These are phyloP conservation scores for Tor tambroides DNA, from an alignment of 2,113 vertebrate genomes.

Conservation along the genomic window DNA sequence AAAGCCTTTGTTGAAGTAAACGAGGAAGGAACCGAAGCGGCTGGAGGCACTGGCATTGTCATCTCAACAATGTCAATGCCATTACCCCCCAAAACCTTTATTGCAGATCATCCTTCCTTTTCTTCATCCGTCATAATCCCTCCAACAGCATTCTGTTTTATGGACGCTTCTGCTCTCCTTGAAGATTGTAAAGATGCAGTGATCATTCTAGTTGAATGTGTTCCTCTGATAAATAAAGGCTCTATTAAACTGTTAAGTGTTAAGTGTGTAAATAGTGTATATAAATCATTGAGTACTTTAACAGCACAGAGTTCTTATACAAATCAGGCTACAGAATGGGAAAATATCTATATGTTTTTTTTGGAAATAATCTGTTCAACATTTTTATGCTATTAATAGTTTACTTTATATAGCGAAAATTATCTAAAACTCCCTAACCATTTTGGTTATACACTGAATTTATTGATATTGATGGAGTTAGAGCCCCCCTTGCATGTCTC, in stretches of 20 bases:
- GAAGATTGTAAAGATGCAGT: not conserved
- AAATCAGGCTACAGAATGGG: too few species aligned
- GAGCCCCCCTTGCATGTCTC: too few species aligned
- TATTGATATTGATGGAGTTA: too few species aligned
- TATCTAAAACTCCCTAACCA: too few species aligned
- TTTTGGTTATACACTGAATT: too few species aligned
- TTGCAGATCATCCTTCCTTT: slow-evolving; percentile 91
- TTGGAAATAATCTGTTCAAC: too few species aligned
- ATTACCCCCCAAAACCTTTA: slow-evolving; percentile 67
- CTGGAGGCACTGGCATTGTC: slow-evolving; percentile 70
- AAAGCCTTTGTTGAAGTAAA: slow-evolving; percentile 89
- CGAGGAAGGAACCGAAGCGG: slow-evolving; percentile 88
- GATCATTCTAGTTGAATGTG: not conserved
- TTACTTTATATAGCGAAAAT: too few species aligned
- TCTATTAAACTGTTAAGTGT: not conserved
- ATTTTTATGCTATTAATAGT: too few species aligned
- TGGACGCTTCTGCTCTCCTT: slow-evolving; percentile 82
- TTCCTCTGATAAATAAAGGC: not conserved
- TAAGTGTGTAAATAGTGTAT: not conserved
- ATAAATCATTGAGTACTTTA: not conserved
- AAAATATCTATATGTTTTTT: too few species aligned
- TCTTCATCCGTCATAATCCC: slow-evolving; percentile 84
- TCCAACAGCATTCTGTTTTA: slow-evolving; percentile 81
- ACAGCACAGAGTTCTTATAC: not conserved
- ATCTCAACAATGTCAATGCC: not conserved